A percentile compares a stretch with the other conserved stretches of the same genome.
phyloP scores from a whole-genome alignment of 64 coral and sea anemone genomes.

The Anthopleura sola region DNA sequence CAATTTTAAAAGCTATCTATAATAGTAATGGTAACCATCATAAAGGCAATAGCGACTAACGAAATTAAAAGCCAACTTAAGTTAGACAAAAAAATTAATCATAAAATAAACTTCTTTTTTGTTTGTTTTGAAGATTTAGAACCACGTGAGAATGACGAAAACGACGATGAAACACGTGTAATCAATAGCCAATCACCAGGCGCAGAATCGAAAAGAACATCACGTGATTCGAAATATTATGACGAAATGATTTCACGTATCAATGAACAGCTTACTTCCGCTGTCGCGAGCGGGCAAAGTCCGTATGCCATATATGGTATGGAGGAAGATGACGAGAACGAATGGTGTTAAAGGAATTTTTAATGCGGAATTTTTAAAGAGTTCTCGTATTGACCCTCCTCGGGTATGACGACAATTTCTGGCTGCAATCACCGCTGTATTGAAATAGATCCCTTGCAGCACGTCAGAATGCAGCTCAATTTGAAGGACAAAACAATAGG shows the following conservation, averaged over 20 bases:
- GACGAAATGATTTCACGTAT: slow-evolving; percentile 89
- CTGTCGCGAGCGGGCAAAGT: slow-evolving; percentile 73
- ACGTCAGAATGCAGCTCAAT: too few species aligned
- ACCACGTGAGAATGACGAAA: background rate
- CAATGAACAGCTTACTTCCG: slow-evolving; percentile 70
- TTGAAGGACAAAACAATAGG: too few species aligned
- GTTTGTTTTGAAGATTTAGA: slow-evolving; percentile 10
- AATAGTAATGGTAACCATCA: too few species aligned
- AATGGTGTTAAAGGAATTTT: slow-evolving; percentile 76
- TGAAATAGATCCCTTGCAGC: background rate
- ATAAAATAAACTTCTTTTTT: too few species aligned
- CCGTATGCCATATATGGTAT: slow-evolving; percentile 92
- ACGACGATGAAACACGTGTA: background rate
- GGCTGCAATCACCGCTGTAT: background rate
- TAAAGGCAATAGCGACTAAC: too few species aligned
- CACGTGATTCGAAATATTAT: slow-evolving; percentile 65
- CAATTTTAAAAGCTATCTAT: too few species aligned
- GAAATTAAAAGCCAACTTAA: too few species aligned
- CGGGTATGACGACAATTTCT: background rate
- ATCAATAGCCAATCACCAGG: background rate
- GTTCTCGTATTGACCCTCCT: background rate
- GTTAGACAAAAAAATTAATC: too few species aligned
- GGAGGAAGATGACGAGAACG: slow-evolving; percentile 84
- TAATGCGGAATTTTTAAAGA: background rate
- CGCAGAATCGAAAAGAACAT: background rate